These are phyloP conservation scores for Malacoraja senta DNA, from an alignment of 2,797 vertebrate species.

Conservation along the genomic window DNA sequence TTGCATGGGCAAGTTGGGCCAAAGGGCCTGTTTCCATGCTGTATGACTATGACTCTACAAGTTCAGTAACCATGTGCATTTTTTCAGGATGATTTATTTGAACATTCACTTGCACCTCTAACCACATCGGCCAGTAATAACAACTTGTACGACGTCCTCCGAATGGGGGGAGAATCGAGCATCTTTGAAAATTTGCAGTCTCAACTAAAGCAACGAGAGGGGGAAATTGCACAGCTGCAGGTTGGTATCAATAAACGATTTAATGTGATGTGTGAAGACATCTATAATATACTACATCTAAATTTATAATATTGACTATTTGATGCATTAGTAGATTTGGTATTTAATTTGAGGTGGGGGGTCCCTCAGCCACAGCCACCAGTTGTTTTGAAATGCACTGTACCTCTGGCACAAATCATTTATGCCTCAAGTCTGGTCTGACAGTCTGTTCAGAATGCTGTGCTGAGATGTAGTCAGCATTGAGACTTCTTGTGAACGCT, in stretches of 20 bases:
- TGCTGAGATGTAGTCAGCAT: too few relatives aligned
- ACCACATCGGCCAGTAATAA: slow-evolving; percentile 65
- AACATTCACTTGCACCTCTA: slow-evolving; percentile 70
- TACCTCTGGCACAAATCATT: too few relatives aligned
- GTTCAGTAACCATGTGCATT: background rate
- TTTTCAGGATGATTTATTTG: slow-evolving; percentile 75
- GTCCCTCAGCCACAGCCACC: background rate
- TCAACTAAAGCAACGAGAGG: slow-evolving; percentile 87
- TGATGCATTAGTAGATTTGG: background rate
- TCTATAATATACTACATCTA: background rate
- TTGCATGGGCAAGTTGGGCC: too few relatives aligned
- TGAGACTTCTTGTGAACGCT: too few relatives aligned
- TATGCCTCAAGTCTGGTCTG: background rate
- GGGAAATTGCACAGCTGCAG: slow-evolving; percentile 91
- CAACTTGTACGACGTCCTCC: slow-evolving; percentile 84
- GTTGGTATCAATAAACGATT: slow-evolving; percentile 51
- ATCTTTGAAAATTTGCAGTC: slow-evolving; percentile 92
- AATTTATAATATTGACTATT: background rate
- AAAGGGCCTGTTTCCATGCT: too few relatives aligned
- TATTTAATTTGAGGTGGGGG: background rate
- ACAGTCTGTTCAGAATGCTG: background rate
- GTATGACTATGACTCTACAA: too few relatives aligned
- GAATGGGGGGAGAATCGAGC: slow-evolving; percentile 86
- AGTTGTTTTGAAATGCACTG: background rate
- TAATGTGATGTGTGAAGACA: background rate